Evolutionary conservation across 2,113 vertebrate genomes (phyloP).

Genomic region (Gasterosteus nipponicus): DNA sequence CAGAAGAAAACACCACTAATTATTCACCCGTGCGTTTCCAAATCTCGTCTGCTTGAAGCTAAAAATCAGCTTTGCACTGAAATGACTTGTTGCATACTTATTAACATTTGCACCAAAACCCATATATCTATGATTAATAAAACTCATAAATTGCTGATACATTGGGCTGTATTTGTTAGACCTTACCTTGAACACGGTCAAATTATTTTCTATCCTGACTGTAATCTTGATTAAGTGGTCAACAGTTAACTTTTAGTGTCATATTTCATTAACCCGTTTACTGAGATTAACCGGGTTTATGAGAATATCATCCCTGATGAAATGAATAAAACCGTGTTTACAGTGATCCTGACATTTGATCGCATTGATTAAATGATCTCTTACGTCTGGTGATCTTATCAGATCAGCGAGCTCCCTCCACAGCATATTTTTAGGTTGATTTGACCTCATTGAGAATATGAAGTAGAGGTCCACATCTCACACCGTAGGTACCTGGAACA

Average conservation of each 20-base stretch:
- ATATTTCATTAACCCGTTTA: not conserved
- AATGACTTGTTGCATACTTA: not conserved
- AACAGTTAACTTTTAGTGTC: not conserved
- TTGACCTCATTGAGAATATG: not conserved
- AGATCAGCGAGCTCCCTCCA: not conserved
- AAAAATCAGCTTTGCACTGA: not conserved
- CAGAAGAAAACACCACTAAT: conserved; percentile 15
- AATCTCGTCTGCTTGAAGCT: not conserved
- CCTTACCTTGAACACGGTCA: not conserved
- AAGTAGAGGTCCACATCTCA: not conserved
- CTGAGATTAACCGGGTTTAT: not conserved
- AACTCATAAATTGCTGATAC: not conserved
- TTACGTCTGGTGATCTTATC: conserved; percentile 2
- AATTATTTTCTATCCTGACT: not conserved
- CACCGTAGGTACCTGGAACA: conserved; percentile 1
- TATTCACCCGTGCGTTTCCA: not conserved
- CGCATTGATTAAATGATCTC: conserved; percentile 1
- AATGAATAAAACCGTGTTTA: conserved; percentile 16
- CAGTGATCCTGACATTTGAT: conserved; percentile 29
- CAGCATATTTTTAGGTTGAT: not conserved
- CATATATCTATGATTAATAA: not conserved
- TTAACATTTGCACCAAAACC: no score
- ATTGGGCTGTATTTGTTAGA: not conserved
- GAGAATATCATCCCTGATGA: not conserved
- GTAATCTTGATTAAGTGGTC: not conserved